phyloP scores from a whole-genome alignment of 2,888 invertebrate species.

The Apamea anceps region DNA sequence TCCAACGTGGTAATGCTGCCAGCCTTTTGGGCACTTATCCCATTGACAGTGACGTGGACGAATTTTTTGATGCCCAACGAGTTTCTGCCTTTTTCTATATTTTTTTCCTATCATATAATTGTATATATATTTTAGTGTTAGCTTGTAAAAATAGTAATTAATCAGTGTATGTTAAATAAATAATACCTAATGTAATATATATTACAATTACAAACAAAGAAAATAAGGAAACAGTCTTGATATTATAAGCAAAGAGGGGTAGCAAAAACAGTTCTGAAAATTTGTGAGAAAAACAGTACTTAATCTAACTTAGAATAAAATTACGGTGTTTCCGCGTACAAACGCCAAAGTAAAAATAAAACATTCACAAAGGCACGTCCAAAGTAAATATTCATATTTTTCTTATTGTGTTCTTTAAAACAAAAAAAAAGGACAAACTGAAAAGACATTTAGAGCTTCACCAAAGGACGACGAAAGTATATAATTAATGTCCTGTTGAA shows the following conservation, averaged over 20 bases:
- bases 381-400: constrained; percentile 63
- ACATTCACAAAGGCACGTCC: constrained; percentile 38
- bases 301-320: constrained; percentile 39
- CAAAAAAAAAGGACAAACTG: constrained; percentile 40
- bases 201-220: too few relatives aligned
- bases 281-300: constrained; percentile 8
- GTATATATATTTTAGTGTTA: too few relatives aligned
- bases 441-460: constrained; percentile 57
- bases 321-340: constrained; percentile 34
- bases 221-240: not conserved
- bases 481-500: constrained; percentile 72
- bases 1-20: too few relatives aligned
- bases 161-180: too few relatives aligned
- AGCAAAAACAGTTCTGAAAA: not conserved
- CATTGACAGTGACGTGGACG: too few relatives aligned
- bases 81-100: too few relatives aligned
- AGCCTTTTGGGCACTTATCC: too few relatives aligned
- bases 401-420: constrained; percentile 32
- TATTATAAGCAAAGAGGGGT: not conserved
- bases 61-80: too few relatives aligned
- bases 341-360: constrained; percentile 39
- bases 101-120: too few relatives aligned
- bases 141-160: too few relatives aligned
- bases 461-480: constrained; percentile 68
- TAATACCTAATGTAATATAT: too few relatives aligned